Evolutionary conservation across 1,140 invertebrate genomes (phyloP).

Genomic region (Phymastichus coffea): DNA sequence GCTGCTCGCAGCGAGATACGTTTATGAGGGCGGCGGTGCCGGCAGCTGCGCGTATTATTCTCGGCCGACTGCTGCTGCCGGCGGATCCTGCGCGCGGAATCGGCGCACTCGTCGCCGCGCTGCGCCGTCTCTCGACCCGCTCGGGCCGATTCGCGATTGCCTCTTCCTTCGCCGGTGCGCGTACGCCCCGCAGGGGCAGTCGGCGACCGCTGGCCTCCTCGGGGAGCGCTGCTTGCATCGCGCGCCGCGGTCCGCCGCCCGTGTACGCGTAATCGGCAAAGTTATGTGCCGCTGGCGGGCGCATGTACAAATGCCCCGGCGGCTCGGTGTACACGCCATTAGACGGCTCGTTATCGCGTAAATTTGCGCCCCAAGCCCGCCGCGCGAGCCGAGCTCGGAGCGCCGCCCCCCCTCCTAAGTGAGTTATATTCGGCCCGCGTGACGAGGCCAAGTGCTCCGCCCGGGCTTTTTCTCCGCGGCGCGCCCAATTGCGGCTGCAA

Average conservation of each 20-base stretch:
- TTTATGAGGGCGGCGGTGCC: too few species aligned
- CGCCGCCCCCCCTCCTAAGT: not conserved
- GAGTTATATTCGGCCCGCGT: slow-evolving; percentile 5
- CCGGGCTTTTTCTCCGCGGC: not conserved
- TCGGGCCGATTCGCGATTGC: too few species aligned
- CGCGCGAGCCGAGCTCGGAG: not conserved
- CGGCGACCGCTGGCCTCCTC: not conserved
- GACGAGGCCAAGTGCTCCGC: not conserved
- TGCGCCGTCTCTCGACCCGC: too few species aligned
- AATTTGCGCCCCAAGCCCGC: not conserved
- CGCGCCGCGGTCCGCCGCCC: not conserved
- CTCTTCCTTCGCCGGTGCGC: not conserved
- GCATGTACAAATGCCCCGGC: not conserved
- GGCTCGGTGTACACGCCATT: slow-evolving; percentile 14
- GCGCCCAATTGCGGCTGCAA: too few species aligned
- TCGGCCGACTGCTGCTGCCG: too few species aligned
- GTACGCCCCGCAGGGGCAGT: not conserved
- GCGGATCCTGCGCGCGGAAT: too few species aligned
- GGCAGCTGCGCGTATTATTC: too few species aligned
- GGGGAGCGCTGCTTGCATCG: not conserved
- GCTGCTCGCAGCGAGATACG: too few species aligned
- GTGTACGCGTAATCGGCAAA: slow-evolving; percentile 1
- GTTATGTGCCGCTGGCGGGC: not conserved
- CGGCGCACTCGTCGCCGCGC: too few species aligned
- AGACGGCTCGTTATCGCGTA: slow-evolving; percentile 23